Conservation (phyloP, 2,113 vertebrate genomes). For the Triplophysa tibetana region DNA sequence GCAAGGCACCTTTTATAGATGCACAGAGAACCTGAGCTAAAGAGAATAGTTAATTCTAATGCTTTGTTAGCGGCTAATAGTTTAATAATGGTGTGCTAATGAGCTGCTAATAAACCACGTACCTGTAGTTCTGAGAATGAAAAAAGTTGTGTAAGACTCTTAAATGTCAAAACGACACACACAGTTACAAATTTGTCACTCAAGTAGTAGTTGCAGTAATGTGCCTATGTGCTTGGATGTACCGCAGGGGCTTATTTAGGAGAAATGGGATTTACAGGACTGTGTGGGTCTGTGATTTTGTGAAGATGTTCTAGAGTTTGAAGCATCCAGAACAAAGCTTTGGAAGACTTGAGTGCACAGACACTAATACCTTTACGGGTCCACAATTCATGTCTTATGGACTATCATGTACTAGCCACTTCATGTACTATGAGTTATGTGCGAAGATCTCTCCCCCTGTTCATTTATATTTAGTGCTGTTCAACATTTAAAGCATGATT, state of each 20-base stretch:
- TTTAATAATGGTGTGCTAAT: slow-evolving; percentile 10
- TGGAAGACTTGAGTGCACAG: slow-evolving; percentile 38
- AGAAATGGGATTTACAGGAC: slow-evolving; percentile 17
- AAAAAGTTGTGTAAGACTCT: not conserved
- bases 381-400: no score
- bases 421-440: slow-evolving; percentile 3
- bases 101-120: slow-evolving; percentile 7
- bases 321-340: slow-evolving; percentile 46
- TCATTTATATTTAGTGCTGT: no score
- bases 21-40: not conserved
- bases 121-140: not conserved
- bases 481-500: no score
- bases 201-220: not conserved
- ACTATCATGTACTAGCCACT: not conserved
- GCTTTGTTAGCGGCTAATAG: slow-evolving; percentile 23
- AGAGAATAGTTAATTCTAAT: not conserved
- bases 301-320: slow-evolving; percentile 4
- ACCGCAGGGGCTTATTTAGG: slow-evolving; percentile 27
- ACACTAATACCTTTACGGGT: slow-evolving; percentile 29
- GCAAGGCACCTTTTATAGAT: not conserved
- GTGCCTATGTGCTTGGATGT: not conserved
- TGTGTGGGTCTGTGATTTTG: slow-evolving; percentile 17
- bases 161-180: not conserved
- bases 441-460: not conserved
- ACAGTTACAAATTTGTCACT: not conserved